Percentiles rank a stretch among this genome's conserved stretches.
phyloP scores from a whole-genome alignment of 1,140 invertebrate species.

The Caerostris darwini region DNA sequence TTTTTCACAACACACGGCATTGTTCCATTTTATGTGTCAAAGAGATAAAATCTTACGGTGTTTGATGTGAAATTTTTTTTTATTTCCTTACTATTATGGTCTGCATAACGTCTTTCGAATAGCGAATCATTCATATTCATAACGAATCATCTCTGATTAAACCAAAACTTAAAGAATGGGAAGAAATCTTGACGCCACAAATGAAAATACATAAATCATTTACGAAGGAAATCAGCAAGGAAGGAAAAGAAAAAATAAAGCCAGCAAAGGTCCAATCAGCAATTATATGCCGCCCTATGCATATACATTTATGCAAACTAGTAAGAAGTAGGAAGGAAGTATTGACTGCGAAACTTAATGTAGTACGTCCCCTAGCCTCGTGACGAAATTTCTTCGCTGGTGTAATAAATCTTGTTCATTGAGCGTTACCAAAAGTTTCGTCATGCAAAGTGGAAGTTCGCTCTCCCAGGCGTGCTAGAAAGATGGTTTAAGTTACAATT shows the following conservation, averaged over 20 bases:
- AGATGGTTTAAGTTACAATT: constrained; percentile 70
- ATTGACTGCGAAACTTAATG: constrained; percentile 74
- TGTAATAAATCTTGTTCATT: constrained; percentile 72
- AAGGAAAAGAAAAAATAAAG: not conserved
- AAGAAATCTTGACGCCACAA: not conserved
- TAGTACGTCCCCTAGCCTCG: constrained; percentile 25
- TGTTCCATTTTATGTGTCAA: too few species aligned
- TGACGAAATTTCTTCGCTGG: constrained; percentile 54
- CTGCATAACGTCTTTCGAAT: too few species aligned
- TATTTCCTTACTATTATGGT: too few species aligned
- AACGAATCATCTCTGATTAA: not conserved
- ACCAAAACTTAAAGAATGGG: not conserved
- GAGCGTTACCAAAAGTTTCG: constrained; percentile 77
- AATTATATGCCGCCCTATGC: not conserved
- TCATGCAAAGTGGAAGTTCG: constrained; percentile 62
- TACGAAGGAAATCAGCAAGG: not conserved
- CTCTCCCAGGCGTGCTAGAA: constrained; percentile 40
- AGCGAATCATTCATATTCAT: not conserved
- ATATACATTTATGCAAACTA: constrained; percentile 63
- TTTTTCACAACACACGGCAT: too few species aligned
- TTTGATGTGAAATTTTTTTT: too few species aligned
- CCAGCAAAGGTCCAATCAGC: constrained; percentile 40
- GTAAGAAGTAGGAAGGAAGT: constrained; percentile 50
- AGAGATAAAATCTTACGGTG: too few species aligned
- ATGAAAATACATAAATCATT: constrained; percentile 11